Percentiles rank a stretch among this genome's conserved stretches.
Conservation (phyloP, 1,140 invertebrate genomes). For the Nasonia vitripennis region DNA sequence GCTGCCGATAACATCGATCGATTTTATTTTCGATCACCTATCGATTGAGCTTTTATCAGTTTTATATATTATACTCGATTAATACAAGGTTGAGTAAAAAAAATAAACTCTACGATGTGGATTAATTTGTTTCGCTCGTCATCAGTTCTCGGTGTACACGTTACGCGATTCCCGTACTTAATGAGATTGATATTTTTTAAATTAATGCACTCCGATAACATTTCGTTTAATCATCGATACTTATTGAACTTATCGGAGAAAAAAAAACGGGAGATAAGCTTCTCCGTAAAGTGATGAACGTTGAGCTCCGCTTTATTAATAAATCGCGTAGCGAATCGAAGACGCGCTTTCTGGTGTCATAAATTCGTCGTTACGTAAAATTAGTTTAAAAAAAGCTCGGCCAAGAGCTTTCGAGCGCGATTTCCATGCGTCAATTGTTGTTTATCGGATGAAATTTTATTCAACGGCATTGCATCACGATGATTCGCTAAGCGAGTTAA, state of each 20-base stretch:
- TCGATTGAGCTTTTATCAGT: not conserved
- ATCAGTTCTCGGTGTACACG: not conserved
- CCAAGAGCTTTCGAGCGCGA: no score
- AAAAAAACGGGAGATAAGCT: not conserved
- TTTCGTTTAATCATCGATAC: not conserved
- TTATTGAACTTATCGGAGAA: conserved; percentile 9
- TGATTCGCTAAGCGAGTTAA: no score
- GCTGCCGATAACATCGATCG: conserved; percentile 50
- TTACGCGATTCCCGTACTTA: conserved; percentile 26
- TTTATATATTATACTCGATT: not conserved
- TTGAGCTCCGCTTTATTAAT: not conserved
- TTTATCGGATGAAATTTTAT: not conserved
- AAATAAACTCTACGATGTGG: no score
- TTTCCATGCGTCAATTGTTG: no score
- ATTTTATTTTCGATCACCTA: not conserved
- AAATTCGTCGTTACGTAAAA: conserved; percentile 3
- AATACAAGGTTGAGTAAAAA: no score
- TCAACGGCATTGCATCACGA: no score
- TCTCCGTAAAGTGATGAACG: not conserved
- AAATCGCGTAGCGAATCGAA: not conserved
- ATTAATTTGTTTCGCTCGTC: not conserved
- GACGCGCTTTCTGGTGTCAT: not conserved
- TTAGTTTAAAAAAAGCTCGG: no score
- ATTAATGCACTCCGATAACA: not conserved
- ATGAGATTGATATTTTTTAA: not conserved